Evolutionary conservation across 2,888 invertebrate species (phyloP).

Genomic region (Chrysina gloriosa): DNA sequence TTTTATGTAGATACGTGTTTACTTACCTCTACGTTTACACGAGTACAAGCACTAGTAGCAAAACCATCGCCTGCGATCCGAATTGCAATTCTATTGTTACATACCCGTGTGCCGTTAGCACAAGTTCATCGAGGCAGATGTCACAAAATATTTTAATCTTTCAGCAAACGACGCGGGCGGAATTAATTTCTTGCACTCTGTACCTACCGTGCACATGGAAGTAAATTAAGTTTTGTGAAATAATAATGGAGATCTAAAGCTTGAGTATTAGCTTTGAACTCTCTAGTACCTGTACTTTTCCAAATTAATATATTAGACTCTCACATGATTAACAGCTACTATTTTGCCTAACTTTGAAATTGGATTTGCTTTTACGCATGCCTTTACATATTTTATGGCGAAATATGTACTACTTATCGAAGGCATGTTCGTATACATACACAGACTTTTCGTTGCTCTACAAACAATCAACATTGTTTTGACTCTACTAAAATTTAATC

Average conservation of each 20-base stretch:
- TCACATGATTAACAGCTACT: no score
- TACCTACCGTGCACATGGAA: background rate
- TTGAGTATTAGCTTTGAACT: no score
- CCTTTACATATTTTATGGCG: no score
- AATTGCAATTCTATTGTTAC: conserved; percentile 18
- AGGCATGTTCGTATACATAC: no score
- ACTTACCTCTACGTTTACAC: conserved; percentile 11
- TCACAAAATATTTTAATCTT: conserved; percentile 14
- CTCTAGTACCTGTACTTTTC: no score
- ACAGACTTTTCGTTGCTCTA: no score
- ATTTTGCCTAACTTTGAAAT: no score
- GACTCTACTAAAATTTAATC: no score
- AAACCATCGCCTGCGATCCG: background rate
- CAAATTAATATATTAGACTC: no score
- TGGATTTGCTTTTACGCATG: no score
- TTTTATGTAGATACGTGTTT: background rate
- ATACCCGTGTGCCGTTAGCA: background rate
- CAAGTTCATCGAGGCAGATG: conserved; percentile 1
- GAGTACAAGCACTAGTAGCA: background rate
- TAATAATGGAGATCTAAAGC: background rate
- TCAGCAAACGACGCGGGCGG: background rate
- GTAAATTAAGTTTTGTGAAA: background rate
- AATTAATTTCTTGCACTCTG: background rate
- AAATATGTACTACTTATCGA: no score
- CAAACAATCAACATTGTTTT: no score